Evolutionary conservation across 2,797 vertebrate species (phyloP), one percentile per base, ranked within the genome.

Genomic region (Macropus fuliginosus): DNA sequence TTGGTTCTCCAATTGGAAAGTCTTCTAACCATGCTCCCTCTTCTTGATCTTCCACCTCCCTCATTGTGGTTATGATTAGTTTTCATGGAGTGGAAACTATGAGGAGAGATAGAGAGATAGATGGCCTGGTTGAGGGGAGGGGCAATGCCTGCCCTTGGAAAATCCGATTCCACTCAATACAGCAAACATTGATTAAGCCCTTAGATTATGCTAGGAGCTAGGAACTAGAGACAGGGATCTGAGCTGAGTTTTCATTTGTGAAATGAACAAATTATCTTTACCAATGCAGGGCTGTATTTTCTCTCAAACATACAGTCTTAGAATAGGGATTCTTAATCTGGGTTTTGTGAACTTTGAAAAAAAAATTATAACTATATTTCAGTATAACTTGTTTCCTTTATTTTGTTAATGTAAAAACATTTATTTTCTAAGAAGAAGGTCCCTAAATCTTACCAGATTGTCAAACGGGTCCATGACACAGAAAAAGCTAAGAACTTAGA

Each of bases 41-140:
- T 18, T 74, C 16, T 93, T 96, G 95, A 92, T 1, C 0, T 31
- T 29, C 31, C 28, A n/a, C 95, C 94, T 50, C 91, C 54, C 57
- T 92, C 92, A 81, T 95, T 95, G 40, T 81, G 93, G 28, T 89
- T 92, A 66, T 52, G 93, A 92, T 94, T 93, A 92, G 16, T 74
- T 29, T 92, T 94, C 93, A 90, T 54, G 59, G 31, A 91, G 21
- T 87, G 28, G 34, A 34, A 27, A 91, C 93, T 62, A 6, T 62
- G 56, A 50, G 56, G 34, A 92, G 93, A 97, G 95, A 55, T 92
- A 90, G 95, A 55, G 92, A 90, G 95, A 31, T 31, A 74, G 62
- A 74, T 40, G 16, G 34, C 9, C 74, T 10, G 50, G 27, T 87
- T 46, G 21, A 18, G 66, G 66, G n/a, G 12, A 6, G 29, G 29